Conservation (phyloP, 2,797 vertebrate species). For the Lerista edwardsae region DNA sequence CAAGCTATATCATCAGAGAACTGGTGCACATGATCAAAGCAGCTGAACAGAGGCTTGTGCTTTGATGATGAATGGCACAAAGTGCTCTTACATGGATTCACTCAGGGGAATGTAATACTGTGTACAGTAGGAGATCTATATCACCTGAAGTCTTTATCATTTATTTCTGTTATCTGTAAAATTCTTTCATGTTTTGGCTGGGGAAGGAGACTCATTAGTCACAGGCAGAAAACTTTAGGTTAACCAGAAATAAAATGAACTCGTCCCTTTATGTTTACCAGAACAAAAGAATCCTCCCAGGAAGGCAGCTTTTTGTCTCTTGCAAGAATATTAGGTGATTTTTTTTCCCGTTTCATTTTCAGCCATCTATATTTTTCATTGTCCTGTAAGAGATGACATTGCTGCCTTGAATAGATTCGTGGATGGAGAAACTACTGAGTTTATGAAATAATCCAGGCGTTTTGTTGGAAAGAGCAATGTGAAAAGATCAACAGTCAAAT, state of each 20-base stretch:
- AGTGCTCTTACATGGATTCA: background rate
- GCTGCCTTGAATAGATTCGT: background rate
- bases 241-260: slow-evolving; percentile 40
- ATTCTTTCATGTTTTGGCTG: slow-evolving; percentile 19
- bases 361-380: slow-evolving; percentile 12
- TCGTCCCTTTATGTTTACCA: slow-evolving; percentile 20
- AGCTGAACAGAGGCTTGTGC: slow-evolving; percentile 31
- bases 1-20: slow-evolving; percentile 5
- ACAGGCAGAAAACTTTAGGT: slow-evolving; percentile 41
- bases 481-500: slow-evolving; percentile 8
- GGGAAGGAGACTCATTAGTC: slow-evolving; percentile 35
- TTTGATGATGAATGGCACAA: slow-evolving; percentile 43
- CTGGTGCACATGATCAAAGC: background rate
- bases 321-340: slow-evolving; percentile 7
- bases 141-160: slow-evolving; percentile 33
- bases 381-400: background rate
- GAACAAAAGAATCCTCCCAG: background rate
- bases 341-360: slow-evolving; percentile 38
- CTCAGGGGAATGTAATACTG: slow-evolving; percentile 44
- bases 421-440: slow-evolving; percentile 38
- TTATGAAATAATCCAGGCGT: slow-evolving; percentile 18
- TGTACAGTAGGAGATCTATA: slow-evolving; percentile 44
- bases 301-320: background rate
- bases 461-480: slow-evolving; percentile 25
- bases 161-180: slow-evolving; percentile 51